Conservation (phyloP, 2,113 vertebrate genomes). For the Myocastor coypus region DNA sequence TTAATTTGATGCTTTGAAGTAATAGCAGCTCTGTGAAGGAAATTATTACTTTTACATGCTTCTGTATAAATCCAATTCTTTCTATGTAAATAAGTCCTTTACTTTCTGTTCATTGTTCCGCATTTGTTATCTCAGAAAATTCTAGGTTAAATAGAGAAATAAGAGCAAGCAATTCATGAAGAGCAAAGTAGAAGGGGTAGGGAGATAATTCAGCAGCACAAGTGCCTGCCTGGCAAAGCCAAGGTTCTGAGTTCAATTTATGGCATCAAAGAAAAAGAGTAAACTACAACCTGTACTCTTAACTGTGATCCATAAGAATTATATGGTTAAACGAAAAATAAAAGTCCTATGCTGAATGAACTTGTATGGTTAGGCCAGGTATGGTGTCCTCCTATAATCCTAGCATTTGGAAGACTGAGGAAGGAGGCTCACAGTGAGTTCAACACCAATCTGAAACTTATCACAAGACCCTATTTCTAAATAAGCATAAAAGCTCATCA, state of each 20-base stretch:
- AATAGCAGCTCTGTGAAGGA: not conserved
- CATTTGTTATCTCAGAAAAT: not conserved
- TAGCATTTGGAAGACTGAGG: not conserved
- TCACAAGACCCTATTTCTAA: not conserved
- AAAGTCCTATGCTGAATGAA: not conserved
- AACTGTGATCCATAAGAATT: not conserved
- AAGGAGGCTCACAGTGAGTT: not conserved
- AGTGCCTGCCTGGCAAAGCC: too few relatives aligned
- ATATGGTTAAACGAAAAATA: not conserved
- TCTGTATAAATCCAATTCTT: not conserved
- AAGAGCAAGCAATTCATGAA: not conserved
- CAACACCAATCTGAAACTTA: not conserved
- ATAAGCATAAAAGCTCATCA: not conserved
- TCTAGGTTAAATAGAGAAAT: not conserved
- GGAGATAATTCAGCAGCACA: too few relatives aligned
- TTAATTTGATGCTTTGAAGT: not conserved
- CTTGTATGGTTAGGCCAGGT: not conserved
- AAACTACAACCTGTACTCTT: not conserved
- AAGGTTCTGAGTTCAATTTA: too few relatives aligned
- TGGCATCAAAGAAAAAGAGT: not conserved
- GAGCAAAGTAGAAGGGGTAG: not conserved
- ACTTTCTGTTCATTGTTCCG: not conserved
- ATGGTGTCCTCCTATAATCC: not conserved
- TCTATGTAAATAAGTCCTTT: not conserved
- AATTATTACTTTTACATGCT: not conserved